These are phyloP conservation scores for Oreochromis mossambicus DNA, from an alignment of 2,797 vertebrate genomes.

Conservation along the genomic window DNA sequence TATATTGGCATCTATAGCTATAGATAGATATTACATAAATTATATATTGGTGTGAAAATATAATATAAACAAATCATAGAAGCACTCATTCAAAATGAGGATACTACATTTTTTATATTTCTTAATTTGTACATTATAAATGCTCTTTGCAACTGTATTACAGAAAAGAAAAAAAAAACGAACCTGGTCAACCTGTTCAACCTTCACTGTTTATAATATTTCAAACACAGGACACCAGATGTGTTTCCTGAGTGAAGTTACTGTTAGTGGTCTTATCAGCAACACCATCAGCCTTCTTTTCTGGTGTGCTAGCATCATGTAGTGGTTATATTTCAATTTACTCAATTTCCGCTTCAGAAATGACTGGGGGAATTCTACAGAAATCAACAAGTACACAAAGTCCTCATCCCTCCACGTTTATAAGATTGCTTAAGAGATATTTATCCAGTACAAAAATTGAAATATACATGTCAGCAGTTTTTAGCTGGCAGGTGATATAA, in stretches of 20 bases:
- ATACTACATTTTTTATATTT: background rate
- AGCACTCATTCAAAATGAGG: background rate
- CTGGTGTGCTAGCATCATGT: background rate
- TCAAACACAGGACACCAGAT: background rate
- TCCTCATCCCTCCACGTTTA: background rate
- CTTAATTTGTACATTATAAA: background rate
- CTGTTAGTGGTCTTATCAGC: background rate
- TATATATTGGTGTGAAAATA: background rate
- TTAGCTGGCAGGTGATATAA: background rate
- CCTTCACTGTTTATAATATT: background rate
- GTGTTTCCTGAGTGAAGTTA: background rate
- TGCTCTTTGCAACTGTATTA: background rate
- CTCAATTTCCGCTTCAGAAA: background rate
- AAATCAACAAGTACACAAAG: background rate
- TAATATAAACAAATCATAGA: background rate
- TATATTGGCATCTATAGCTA: background rate
- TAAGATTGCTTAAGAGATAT: background rate
- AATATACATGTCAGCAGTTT: background rate
- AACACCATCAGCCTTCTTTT: background rate
- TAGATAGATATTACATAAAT: background rate
- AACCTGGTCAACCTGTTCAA: background rate
- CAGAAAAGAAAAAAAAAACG: background rate
- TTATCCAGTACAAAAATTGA: background rate
- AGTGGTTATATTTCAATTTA: background rate
- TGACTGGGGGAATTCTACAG: fast-evolving